Base-by-base conservation (phyloP, 1,140 invertebrate species). In the Manduca sexta region DNA sequence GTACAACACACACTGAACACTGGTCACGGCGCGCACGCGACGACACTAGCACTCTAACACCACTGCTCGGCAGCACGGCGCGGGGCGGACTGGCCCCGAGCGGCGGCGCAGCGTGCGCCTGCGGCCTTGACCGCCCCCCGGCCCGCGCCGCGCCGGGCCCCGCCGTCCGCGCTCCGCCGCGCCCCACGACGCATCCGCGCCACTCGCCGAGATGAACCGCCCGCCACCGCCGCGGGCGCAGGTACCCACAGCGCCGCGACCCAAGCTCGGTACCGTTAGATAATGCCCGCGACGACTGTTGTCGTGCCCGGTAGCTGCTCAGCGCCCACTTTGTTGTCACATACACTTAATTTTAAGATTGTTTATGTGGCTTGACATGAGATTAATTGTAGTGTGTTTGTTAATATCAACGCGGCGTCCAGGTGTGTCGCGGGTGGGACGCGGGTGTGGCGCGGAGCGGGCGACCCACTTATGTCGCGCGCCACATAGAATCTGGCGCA, bases 111-210 rank as follows among this genome's bases (percentile, higher is more conserved):
- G 73, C 64, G 61, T 67, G 65, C 74, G 71, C 69, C 63, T 53
- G 64, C 68, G 75, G 72, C 75, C 75, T 78, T 76, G 73, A 78
- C 74, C 69, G 72, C 70, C 69, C 52, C 60, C 38, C 40, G 66
- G 64, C 56, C 55, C 45, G n/a, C 38, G 6, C 49, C 53, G 16
- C 45, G 12, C 42, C 18, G 21, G 41, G 52, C 59, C 56, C 54
- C 31, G 41, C 13, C 30, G 42, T 11, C 30, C 44, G 16, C 42
- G n/a, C n/a, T n/a, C 18, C 56, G 42, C 30, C 56, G 33, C 52
- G 40, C 49, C 35, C 34, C 30, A 46, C 39, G 56, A 72, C 69
- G 70, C n/a, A n/a, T n/a, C n/a, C n/a, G n/a, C n/a, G n/a, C n/a
- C n/a, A n/a, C n/a, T n/a, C n/a, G n/a, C n/a, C n/a, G n/a, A n/a